phyloP scores from a whole-genome alignment of 2,113 vertebrate species.

The Galemys pyrenaicus region DNA sequence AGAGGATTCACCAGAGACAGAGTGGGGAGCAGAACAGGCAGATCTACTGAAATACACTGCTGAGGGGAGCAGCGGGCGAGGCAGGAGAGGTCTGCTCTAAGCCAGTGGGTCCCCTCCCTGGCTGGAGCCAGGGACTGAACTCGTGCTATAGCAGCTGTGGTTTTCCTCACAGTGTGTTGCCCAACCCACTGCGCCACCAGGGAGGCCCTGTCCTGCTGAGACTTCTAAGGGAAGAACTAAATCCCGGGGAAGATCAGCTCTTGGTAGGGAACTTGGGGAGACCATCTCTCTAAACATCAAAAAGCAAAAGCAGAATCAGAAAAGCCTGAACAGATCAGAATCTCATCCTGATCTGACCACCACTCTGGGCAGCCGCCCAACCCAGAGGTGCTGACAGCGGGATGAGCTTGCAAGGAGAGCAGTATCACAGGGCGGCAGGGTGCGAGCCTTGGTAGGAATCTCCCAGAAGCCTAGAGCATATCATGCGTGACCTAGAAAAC shows the following conservation, averaged over 20 bases:
- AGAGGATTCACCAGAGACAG: too few relatives aligned
- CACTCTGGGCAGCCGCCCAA: not conserved
- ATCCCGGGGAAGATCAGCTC: not conserved
- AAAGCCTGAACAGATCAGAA: not conserved
- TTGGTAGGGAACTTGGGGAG: not conserved
- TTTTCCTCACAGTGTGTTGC: too few relatives aligned
- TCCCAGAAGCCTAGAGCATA: not conserved
- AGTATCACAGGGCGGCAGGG: not conserved
- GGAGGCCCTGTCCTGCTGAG: constrained; percentile 8
- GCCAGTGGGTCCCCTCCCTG: too few relatives aligned
- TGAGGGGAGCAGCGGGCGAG: too few relatives aligned
- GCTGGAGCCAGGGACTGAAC: too few relatives aligned
- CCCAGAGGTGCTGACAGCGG: not conserved
- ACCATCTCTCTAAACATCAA: not conserved
- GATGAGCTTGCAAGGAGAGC: not conserved
- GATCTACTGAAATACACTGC: too few relatives aligned
- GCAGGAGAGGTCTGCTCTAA: too few relatives aligned
- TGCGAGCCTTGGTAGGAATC: not conserved
- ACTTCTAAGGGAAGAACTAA: not conserved
- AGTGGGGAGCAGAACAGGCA: too few relatives aligned
- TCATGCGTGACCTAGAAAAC: not conserved
- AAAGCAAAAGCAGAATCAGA: not conserved
- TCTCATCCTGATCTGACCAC: not conserved
- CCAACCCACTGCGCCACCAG: too few relatives aligned
- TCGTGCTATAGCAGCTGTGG: too few relatives aligned